Evolutionary conservation across 2,888 invertebrate genomes (phyloP).

Genomic region (Watsonalla binaria): DNA sequence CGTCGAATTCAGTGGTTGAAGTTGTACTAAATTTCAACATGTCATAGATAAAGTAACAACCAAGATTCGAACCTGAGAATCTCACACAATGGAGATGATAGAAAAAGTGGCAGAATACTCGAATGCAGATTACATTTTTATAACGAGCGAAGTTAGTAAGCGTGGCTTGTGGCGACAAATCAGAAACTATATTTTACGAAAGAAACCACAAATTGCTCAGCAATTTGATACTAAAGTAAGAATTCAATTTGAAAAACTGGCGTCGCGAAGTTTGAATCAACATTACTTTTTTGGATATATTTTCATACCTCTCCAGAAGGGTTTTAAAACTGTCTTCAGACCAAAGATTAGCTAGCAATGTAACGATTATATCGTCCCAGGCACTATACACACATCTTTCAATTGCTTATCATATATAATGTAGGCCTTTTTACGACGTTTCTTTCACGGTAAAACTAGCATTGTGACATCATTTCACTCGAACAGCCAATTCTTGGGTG

Average conservation of each 20-base stretch:
- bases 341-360: no score
- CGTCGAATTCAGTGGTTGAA: slow-evolving; percentile 16
- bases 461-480: no score
- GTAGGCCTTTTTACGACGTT: no score
- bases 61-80: slow-evolving; percentile 18
- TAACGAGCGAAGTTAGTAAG: slow-evolving; percentile 21
- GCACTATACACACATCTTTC: no score
- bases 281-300: not conserved
- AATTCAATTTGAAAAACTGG: not conserved
- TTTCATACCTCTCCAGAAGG: not conserved
- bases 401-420: no score
- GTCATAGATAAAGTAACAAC: slow-evolving; percentile 11
- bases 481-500: not conserved
- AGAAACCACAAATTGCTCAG: slow-evolving; percentile 3
- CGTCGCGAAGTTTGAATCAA: not conserved
- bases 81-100: slow-evolving; percentile 15
- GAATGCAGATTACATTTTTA: slow-evolving; percentile 17
- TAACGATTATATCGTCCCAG: no score
- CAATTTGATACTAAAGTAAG: no score
- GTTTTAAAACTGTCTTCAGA: no score
- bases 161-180: slow-evolving; percentile 13
- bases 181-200: slow-evolving; percentile 4
- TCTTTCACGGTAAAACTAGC: no score
- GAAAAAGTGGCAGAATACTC: slow-evolving; percentile 21
- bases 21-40: slow-evolving; percentile 8